Percentiles rank a stretch among this genome's conserved stretches.
Conservation (phyloP, 2,888 invertebrate genomes). For the Ctena decussata region DNA sequence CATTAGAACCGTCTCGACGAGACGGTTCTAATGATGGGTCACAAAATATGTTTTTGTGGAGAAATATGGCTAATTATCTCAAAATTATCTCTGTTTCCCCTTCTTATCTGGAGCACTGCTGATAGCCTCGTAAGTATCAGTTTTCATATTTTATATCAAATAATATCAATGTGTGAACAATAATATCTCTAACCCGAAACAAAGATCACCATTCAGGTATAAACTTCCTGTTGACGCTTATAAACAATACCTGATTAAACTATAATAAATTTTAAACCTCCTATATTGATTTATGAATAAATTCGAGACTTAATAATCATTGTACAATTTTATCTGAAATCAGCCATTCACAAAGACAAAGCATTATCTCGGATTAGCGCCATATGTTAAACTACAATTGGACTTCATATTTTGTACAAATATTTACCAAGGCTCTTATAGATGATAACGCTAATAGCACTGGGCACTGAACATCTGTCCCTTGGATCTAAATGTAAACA, state of each 20-base stretch:
- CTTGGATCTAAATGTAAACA: conserved; percentile 4
- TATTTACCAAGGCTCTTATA: neutral
- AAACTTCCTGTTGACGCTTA: neutral
- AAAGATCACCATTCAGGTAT: neutral
- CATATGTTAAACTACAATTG: neutral
- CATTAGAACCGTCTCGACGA: too few species aligned
- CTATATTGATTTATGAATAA: neutral
- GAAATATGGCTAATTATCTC: too few species aligned
- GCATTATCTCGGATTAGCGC: neutral
- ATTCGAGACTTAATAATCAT: neutral
- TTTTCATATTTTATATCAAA: neutral
- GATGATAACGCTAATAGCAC: neutral
- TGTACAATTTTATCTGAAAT: neutral
- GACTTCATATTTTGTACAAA: conserved; percentile 12
- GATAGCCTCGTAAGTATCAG: too few species aligned
- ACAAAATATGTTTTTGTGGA: too few species aligned
- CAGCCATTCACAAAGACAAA: neutral
- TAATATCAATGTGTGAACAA: neutral
- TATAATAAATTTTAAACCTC: neutral
- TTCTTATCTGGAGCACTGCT: too few species aligned
- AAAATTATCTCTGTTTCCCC: too few species aligned
- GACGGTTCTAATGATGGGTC: too few species aligned
- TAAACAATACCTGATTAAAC: neutral
- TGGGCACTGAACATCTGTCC: neutral
- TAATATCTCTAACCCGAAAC: neutral